Evolutionary conservation across 2,888 invertebrate genomes (phyloP), one percentile per base, ranked within the genome.

Genomic region (Zaprionus lineosus): DNA sequence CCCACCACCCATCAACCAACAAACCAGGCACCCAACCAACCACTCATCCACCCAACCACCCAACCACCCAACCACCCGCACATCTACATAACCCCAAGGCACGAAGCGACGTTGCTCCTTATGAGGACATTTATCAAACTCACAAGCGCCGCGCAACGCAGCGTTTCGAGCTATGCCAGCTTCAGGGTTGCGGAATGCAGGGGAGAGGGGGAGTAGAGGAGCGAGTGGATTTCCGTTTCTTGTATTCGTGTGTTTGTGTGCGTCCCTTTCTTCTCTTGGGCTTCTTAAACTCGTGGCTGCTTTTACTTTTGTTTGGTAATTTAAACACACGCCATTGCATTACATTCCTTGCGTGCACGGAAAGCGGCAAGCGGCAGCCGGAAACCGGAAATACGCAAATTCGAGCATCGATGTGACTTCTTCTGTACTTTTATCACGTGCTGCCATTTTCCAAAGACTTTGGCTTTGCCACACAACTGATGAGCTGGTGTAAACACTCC

Each of bases 81-180:
- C n/a, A n/a, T n/a, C n/a, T n/a, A n/a, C n/a, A n/a, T n/a, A n/a
- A n/a, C n/a, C n/a, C n/a, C n/a, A n/a, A n/a, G n/a, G n/a, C n/a
- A n/a, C n/a, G n/a, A n/a, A n/a, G n/a, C n/a, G n/a, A n/a, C n/a
- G n/a, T n/a, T n/a, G n/a, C n/a, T n/a, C n/a, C n/a, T n/a, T n/a
- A n/a, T n/a, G n/a, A n/a, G n/a, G 48, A 69, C 77, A 81, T 84
- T 78, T 81, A 84, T 78, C 77, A 84, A 67, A 82, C 69, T 76
- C 77, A 60, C 41, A 39, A 24, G 18, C 19, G 37, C 58, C 72
- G 66, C 75, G n/a, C n/a, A n/a, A n/a, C n/a, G n/a, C 72, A 71
- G 48, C 66, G 18, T 16, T 6, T 58, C 21, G 19, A 31, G 48
- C 36, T 33, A 8, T 9, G 19, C 3, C 24, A 15, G 7, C 21